Evolutionary conservation across 2,797 vertebrate genomes (phyloP).

Genomic region (Alcedo atthis): DNA sequence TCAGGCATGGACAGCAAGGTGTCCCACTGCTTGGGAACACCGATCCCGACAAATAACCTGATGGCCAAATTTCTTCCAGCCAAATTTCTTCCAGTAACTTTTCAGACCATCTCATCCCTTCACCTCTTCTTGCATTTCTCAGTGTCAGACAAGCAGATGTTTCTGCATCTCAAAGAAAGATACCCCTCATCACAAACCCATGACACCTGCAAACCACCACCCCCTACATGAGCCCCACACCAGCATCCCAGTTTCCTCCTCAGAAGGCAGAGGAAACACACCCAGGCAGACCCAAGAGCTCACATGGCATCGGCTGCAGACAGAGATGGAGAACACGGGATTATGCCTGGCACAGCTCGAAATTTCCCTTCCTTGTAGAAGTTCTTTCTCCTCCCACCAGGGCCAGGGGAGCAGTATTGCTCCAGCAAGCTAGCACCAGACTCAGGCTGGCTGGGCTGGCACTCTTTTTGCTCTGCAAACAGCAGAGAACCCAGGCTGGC

Average conservation of each 20-base stretch:
- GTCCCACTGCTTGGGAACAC: accelerated
- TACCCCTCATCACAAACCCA: background rate
- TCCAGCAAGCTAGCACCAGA: accelerated
- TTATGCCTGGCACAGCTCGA: accelerated
- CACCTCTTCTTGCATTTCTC: background rate
- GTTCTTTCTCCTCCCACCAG: background rate
- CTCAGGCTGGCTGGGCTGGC: background rate
- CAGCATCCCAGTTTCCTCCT: background rate
- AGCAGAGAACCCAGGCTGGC: accelerated
- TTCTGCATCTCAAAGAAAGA: background rate
- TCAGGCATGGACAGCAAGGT: background rate
- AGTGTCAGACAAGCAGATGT: background rate
- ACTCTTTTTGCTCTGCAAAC: background rate
- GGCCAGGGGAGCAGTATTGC: background rate
- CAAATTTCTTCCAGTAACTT: background rate
- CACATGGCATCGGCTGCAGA: accelerated
- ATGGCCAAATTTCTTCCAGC: background rate
- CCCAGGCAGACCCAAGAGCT: background rate
- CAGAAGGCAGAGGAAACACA: background rate
- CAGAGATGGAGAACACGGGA: accelerated
- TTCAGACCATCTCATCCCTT: background rate
- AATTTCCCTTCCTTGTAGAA: accelerated
- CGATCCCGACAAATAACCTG: background rate
- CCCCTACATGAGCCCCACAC: background rate
- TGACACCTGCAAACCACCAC: accelerated